Evolutionary conservation across 2,797 vertebrate genomes (phyloP), one percentile per base, ranked within the genome.

Genomic region (Gallirallus australis): DNA sequence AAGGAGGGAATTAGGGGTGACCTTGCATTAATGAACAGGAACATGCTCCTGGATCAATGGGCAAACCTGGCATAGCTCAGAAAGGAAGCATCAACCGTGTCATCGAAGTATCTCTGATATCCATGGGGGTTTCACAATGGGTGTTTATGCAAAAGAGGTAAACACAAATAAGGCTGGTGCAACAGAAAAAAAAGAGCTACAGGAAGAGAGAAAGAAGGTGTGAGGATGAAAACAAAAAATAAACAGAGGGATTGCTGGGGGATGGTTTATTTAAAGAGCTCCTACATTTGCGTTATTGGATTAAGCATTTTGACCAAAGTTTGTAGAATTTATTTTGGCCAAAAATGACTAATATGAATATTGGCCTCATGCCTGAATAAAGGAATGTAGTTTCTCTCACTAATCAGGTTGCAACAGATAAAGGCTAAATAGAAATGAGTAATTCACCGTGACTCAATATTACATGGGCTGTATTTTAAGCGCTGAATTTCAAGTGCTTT

Each of bases 371-470:
- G 94, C 93, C 94, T 94, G 94, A 96, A 94, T 94, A 96, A 95
- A 97, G 95, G 86, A 96, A 96, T 82, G 93, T 86, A 94, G 92
- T 93, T 96, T 96, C 93, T 97, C 95, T 97, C 96, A 54, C 82
- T 97, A 97, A 96, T 96, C 96, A 88, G 95, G 95, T 92, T 94
- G 94, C 96, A 97, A 93, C 97, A 97, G 97, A 97, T 97, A 96
- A 97, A 96, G 78, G 95, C 93, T 97, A 97, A 94, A 85, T 89
- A 97, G 95, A 96, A 96, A 91, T 94, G 95, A 96, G 94, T 87
- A 90, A 96, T 94, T 96, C 97, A 92, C 94, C 96, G 52, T 96
- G 95, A 95, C 96, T 97, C 87, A 89, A 89, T 95, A 94, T 90
- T 92, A 94, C 87, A 96, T 47, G 86, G 93, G 84, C 73, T 93